phyloP scores from a whole-genome alignment of 2,888 invertebrate species.

The Pharmacophagus antenor region DNA sequence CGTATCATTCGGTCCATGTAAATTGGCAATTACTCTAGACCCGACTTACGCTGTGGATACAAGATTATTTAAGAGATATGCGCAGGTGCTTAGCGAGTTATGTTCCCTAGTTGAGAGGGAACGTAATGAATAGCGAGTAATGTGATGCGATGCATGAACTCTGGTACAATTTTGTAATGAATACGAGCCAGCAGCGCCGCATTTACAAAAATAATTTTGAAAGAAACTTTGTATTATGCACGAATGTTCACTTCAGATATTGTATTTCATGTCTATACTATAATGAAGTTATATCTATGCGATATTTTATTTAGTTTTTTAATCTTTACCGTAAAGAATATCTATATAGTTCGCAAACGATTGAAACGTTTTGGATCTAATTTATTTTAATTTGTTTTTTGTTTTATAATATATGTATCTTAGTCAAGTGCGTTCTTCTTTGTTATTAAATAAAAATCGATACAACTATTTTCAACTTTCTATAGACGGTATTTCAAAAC shows the following conservation, averaged over 20 bases:
- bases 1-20: conserved; percentile 35
- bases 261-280: neutral
- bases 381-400: too few relatives aligned
- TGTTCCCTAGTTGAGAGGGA: conserved; percentile 4
- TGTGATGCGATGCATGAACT: conserved; percentile 20
- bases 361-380: too few relatives aligned
- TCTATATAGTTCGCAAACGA: too few relatives aligned
- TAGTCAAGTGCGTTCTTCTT: too few relatives aligned
- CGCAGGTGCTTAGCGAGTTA: conserved; percentile 18
- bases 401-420: too few relatives aligned
- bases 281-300: neutral
- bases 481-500: too few relatives aligned
- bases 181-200: conserved; percentile 17
- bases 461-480: too few relatives aligned
- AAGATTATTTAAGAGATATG: conserved; percentile 27
- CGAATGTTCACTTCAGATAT: neutral
- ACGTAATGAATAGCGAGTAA: conserved; percentile 18
- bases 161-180: conserved; percentile 26
- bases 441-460: too few relatives aligned
- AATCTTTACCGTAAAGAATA: neutral
- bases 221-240: neutral
- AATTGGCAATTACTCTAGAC: conserved; percentile 38
- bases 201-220: conserved; percentile 4
- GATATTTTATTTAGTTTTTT: neutral
- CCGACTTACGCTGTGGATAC: conserved; percentile 29